A percentile compares a stretch with the other conserved stretches of the same genome.
Conservation (phyloP, 2,888 invertebrate genomes). For the Myopa testacea region DNA sequence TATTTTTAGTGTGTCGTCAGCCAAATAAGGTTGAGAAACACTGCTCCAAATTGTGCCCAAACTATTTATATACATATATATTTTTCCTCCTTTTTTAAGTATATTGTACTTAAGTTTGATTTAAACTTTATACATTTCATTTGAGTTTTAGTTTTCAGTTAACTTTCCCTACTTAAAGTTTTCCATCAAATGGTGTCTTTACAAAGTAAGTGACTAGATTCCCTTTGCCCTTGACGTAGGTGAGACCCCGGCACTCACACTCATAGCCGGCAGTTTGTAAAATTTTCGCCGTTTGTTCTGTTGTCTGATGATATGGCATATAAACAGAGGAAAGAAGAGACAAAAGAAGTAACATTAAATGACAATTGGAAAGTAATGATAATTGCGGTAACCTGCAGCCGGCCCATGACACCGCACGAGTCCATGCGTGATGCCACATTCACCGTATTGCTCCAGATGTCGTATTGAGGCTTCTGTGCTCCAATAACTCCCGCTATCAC, state of each 20-base stretch:
- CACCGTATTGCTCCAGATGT: conserved; percentile 99
- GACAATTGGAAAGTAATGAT: neutral
- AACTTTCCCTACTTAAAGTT: conserved; percentile 58
- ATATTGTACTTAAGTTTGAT: neutral
- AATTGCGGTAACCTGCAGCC: conserved; percentile 76
- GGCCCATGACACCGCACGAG: conserved; percentile 90
- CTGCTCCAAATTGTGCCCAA: no score
- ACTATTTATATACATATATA: no score
- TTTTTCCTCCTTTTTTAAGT: no score
- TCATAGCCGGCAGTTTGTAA: conserved; percentile 87
- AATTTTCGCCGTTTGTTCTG: conserved; percentile 85
- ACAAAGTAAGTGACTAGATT: conserved; percentile 91
- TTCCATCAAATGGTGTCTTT: conserved; percentile 83
- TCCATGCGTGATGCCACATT: conserved; percentile 98
- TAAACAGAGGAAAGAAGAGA: conserved; percentile 1
- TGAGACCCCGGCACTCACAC: conserved; percentile 91
- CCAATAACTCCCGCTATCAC: conserved; percentile 98
- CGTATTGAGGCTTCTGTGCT: conserved; percentile 97
- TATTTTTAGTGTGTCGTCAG: no score
- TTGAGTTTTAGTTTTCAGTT: neutral
- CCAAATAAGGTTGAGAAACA: no score
- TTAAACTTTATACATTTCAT: neutral
- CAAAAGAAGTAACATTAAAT: conserved; percentile 20
- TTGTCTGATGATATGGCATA: conserved; percentile 71
- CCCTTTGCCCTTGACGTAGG: conserved; percentile 95